These are phyloP conservation scores for Montifringilla adamsi DNA, from an alignment of 2,113 vertebrate species.

Conservation along the genomic window DNA sequence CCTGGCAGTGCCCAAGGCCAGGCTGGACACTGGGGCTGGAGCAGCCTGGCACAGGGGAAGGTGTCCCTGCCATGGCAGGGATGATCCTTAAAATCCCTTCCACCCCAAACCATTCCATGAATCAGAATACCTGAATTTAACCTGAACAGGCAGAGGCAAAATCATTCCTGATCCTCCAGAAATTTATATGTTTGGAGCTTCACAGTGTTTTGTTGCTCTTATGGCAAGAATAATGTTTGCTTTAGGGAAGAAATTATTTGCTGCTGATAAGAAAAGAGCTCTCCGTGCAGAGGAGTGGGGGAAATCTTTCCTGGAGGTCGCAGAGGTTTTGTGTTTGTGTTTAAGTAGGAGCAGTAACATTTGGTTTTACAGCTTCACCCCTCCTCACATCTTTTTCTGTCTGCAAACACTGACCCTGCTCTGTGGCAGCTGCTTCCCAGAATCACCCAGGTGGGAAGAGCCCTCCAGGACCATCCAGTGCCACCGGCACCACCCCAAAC, in stretches of 20 bases:
- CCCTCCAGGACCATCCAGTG: fast-evolving
- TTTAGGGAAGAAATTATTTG: background rate
- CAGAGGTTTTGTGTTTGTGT: background rate
- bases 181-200: background rate
- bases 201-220: background rate
- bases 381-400: background rate
- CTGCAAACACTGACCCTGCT: background rate
- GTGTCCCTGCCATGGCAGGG: background rate
- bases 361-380: background rate
- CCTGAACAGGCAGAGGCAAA: background rate
- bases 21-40: background rate
- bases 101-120: background rate
- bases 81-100: background rate
- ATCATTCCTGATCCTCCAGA: background rate
- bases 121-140: background rate
- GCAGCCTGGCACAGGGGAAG: background rate
- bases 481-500: background rate
- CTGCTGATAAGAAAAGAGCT: background rate
- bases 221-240: background rate
- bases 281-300: background rate
- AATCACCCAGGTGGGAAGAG: background rate
- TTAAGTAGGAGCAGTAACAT: background rate
- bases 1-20: background rate
- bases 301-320: background rate
- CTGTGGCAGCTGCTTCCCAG: background rate